phyloP scores from a whole-genome alignment of 1,140 invertebrate species.

The Solen grandis region DNA sequence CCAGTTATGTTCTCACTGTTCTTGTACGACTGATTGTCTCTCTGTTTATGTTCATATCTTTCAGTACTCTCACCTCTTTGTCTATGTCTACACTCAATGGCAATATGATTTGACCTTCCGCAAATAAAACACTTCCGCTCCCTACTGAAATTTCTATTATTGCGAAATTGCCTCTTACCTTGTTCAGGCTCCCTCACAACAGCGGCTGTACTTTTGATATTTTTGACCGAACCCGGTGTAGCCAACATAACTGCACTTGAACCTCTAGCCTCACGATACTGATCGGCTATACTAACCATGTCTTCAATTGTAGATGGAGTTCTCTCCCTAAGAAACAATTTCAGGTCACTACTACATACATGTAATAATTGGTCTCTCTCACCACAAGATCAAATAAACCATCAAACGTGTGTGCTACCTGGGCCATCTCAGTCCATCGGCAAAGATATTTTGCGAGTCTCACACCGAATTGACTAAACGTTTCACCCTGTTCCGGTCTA shows the following conservation, averaged over 20 bases:
- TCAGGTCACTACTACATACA: background rate
- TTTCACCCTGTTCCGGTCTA: constrained; percentile 2
- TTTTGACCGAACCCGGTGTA: background rate
- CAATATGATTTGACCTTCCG: background rate
- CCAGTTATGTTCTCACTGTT: background rate
- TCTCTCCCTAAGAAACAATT: background rate
- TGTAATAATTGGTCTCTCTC: background rate
- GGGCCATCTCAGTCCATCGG: background rate
- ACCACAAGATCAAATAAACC: background rate
- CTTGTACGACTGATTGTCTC: background rate
- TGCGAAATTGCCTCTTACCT: background rate
- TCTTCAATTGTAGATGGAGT: background rate
- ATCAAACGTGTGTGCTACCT: background rate
- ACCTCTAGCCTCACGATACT: background rate
- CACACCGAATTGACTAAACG: background rate
- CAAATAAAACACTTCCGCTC: background rate
- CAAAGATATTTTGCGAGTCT: background rate
- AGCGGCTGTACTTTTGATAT: background rate
- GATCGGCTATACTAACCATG: background rate
- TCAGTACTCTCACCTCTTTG: background rate
- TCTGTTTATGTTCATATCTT: background rate
- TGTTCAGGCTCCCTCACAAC: background rate
- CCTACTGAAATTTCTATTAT: background rate
- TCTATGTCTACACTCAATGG: background rate
- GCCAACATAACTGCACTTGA: background rate